Evolutionary conservation across 2,113 vertebrate genomes (phyloP), one percentile per base, ranked within the genome.

Genomic region (Mastomys coucha): DNA sequence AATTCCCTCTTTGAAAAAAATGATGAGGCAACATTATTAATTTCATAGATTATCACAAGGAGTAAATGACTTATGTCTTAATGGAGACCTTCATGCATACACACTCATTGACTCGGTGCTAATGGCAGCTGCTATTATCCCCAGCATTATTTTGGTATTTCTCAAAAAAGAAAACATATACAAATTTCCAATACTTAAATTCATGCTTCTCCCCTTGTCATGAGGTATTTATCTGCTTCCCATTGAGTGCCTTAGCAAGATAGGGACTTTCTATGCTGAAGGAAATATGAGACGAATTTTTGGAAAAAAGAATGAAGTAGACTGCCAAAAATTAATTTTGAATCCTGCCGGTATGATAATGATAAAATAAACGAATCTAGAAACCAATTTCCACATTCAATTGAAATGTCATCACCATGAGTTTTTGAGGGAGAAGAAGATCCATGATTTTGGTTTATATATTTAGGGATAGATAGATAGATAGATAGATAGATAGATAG

Each of bases 171-270:
- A 31, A 93, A 84, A 76, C 13, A 87, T 81, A 65, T 95, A 63
- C 26, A 88, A 85, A 81, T 94, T 45, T 93, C 33, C 7, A 72
- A 0, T 85, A 31, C 26, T 91, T 97, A 84, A 92, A 95, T 76
- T 94, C 89, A 45, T 96, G 39, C 3, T 24, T 96, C 60, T n/a
- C 7, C 42, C 49, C 26, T 42, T 94, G 45, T 81, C 14, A 60
- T 81, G 86, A 78, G 22, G 80, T 31, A 89, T 91, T 96, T 91
- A 73, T 19, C 91, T 93, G 75, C 42, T 97, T 94, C 93, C 90
- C 70, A 14, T 92, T 96, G 93, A 96, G 91, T 73, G 39, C 91
- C 60, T 95, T 97, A 97, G 92, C 94, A 84, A 92, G 84, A 70
- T 65, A 75, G 63, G 58, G 28, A 93, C 42, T 89, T 95, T 94